phyloP scores from a whole-genome alignment of 2,113 vertebrate species.

The Forbesichthys agassizii region DNA sequence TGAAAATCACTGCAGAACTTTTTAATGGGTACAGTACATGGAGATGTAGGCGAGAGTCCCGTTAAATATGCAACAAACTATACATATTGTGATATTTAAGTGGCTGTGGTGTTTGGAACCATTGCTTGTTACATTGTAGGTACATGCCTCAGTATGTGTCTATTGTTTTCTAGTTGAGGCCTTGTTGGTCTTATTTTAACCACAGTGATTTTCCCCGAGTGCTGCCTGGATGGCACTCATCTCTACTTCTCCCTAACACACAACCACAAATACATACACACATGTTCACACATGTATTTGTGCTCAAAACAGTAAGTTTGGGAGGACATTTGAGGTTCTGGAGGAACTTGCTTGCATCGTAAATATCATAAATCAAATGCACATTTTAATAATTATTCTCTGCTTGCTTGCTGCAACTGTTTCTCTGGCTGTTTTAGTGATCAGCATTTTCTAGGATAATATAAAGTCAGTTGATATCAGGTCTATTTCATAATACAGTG shows the following conservation, averaged over 20 bases:
- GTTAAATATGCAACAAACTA: background rate
- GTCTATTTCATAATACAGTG: background rate
- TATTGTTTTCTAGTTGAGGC: no score
- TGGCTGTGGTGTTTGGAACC: conserved; percentile 7
- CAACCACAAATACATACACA: background rate
- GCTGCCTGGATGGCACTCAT: background rate
- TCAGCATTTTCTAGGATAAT: conserved; percentile 4
- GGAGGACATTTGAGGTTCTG: no score
- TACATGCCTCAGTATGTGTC: no score
- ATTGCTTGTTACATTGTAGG: background rate
- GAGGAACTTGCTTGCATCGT: no score
- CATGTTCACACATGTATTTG: background rate
- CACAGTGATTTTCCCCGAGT: background rate
- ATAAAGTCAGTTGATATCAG: background rate
- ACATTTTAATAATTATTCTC: no score
- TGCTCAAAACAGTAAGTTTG: no score
- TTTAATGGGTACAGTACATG: conserved; percentile 12
- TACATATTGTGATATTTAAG: conserved; percentile 9
- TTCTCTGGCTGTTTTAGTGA: background rate
- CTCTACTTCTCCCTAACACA: background rate
- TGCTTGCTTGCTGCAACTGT: no score
- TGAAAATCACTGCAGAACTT: conserved; percentile 5
- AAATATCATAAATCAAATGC: no score
- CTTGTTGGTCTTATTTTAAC: no score
- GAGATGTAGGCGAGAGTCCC: no score